phyloP scores from a whole-genome alignment of 2,797 vertebrate genomes.

The Parauchenoglanis ngamensis region DNA sequence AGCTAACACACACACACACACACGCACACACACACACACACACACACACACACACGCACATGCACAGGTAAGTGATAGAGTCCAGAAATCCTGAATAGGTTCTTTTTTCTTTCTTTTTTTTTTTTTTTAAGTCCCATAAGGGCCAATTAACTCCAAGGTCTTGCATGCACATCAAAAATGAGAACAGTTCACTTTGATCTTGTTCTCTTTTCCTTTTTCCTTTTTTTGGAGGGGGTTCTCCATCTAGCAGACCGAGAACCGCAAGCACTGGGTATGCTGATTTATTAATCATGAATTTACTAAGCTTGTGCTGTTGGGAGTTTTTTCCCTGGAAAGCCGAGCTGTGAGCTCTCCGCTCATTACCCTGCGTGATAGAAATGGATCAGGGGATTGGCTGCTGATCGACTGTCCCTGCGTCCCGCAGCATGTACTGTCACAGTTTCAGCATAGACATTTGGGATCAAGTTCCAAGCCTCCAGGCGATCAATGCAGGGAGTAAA shows the following conservation, averaged over 20 bases:
- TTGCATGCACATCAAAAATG: constrained; percentile 24
- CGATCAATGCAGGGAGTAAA: constrained; percentile 52
- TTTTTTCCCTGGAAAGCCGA: constrained; percentile 52
- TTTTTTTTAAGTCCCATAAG: neutral
- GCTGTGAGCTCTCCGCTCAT: constrained; percentile 50
- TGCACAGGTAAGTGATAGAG: constrained; percentile 3
- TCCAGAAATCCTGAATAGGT: constrained; percentile 24
- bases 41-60: neutral
- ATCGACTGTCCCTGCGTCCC: constrained; percentile 59
- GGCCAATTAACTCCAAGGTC: constrained; percentile 29
- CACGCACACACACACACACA: neutral
- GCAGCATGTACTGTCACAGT: constrained; percentile 50
- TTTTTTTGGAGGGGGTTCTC: neutral
- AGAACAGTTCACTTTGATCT: constrained; percentile 34
- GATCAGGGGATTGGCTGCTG: constrained; percentile 59
- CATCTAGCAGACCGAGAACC: constrained; percentile 24
- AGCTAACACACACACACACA: neutral
- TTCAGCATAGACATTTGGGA: constrained; percentile 47
- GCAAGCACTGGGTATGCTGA: constrained; percentile 60
- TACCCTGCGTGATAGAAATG: constrained; percentile 45
- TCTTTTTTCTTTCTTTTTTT: neutral
- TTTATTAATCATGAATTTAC: constrained; percentile 44
- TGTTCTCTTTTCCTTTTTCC: constrained; percentile 14
- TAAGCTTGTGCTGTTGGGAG: constrained; percentile 61
- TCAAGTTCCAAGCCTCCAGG: constrained; percentile 48